Evolutionary conservation across 2,113 vertebrate species (phyloP).

Genomic region (Pogona vitticeps): DNA sequence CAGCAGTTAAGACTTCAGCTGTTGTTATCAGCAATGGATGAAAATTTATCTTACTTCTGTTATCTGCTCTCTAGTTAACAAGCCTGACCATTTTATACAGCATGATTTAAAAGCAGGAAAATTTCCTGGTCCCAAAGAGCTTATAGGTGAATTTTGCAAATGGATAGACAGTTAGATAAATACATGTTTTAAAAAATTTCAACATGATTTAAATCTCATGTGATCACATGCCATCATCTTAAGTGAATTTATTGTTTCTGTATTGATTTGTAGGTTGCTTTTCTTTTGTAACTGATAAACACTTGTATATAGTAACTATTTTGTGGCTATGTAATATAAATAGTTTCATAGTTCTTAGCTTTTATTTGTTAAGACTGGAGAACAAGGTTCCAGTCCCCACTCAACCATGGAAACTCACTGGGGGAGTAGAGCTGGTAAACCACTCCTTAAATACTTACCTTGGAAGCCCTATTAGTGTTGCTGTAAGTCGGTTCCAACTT

Average conservation of each 20-base stretch:
- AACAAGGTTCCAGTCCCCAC: background rate
- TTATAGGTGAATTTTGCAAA: background rate
- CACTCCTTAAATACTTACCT: too few species aligned
- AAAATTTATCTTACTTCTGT: background rate
- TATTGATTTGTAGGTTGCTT: background rate
- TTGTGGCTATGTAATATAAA: background rate
- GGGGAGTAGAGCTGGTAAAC: background rate
- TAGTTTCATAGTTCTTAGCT: background rate
- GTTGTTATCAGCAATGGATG: too few species aligned
- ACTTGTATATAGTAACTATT: background rate
- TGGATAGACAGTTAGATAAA: too few species aligned
- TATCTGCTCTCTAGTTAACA: background rate
- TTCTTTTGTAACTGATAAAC: background rate
- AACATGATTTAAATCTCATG: background rate
- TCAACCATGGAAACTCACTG: too few species aligned
- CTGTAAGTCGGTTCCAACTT: too few species aligned
- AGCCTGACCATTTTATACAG: background rate
- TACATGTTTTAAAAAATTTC: too few species aligned
- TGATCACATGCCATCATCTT: background rate
- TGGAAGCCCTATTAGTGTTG: too few species aligned
- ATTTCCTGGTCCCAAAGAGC: background rate
- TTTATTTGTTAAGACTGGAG: background rate
- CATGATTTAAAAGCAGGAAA: background rate
- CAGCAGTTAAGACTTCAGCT: background rate
- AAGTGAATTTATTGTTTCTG: background rate